Evolutionary conservation across 1,140 invertebrate genomes (phyloP).

Genomic region (Batillaria attramentaria): DNA sequence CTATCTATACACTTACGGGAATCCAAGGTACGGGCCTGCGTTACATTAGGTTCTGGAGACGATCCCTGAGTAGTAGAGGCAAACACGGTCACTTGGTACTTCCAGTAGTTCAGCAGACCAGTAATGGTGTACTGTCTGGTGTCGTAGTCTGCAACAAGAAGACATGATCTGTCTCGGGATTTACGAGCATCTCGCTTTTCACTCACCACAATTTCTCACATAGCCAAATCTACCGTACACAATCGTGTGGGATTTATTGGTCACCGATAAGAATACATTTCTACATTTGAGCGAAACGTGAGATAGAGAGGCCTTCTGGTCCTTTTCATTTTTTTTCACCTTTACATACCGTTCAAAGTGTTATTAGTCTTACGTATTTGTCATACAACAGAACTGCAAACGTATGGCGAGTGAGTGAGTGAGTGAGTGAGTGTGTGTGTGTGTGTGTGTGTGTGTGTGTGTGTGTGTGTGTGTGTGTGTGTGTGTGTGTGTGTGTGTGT

Average conservation of each 20-base stretch:
- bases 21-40: too few relatives aligned
- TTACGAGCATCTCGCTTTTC: background rate
- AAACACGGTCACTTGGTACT: conserved; percentile 3
- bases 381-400: too few relatives aligned
- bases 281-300: conserved; percentile 11
- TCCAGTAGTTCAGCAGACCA: conserved; percentile 5
- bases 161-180: background rate
- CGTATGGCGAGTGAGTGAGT: conserved; percentile 49
- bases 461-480: conserved; percentile 29
- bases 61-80: too few relatives aligned
- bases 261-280: too few relatives aligned
- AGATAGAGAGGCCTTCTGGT: background rate
- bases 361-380: too few relatives aligned
- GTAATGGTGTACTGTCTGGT: background rate
- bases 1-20: too few relatives aligned
- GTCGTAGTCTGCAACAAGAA: background rate
- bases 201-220: background rate
- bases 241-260: too few relatives aligned
- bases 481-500: conserved; percentile 37
- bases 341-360: background rate
- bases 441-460: conserved; percentile 37
- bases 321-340: background rate
- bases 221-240: too few relatives aligned
- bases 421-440: conserved; percentile 46
- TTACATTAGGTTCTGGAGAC: too few relatives aligned